Evolutionary conservation across 2,888 invertebrate genomes (phyloP), one percentile per base, ranked within the genome.

Genomic region (Cryptus armator): DNA sequence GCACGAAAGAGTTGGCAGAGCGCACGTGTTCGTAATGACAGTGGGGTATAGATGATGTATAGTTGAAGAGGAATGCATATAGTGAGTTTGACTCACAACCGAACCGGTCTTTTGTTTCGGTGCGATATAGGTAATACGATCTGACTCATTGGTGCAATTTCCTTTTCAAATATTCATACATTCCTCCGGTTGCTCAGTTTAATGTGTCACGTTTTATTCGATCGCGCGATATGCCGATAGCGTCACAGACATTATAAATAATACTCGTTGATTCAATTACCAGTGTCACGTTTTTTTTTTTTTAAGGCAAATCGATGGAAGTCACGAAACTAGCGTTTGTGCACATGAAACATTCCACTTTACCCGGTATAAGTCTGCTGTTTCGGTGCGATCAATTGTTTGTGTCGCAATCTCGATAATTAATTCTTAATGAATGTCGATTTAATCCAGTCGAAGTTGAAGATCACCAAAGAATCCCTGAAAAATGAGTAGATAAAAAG

Each of bases 41-140:
- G 62, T 32, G 29, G 29, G 32, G 9, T 62, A 32, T n/a, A 32
- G 29, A 62, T 14, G 62, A 62, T 12, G 48, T n/a, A 62, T 6
- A 62, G 32, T 5, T 29, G 62, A 62, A 62, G 62, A n/a, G 62
- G 14, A 62, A 62, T 29, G 48, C n/a, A n/a, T 62, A 62, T 14
- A 43, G 71, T 19, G 37, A 53, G 10, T 71, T 37, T 71, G 71
- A 71, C 71, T 71, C 71, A 56, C 37, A 37, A 29, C 71, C 37
- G 19, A 53, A 43, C 56, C 37, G 29, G 53, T 37, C 71, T 71
- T 53, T 56, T 56, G 71, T 56, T 53, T 43, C 37, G 6, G n/a
- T 19, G 7, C 16, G 1, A 16, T 16, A 53, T 16, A 14, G 37
- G 9, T 32, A 53, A 37, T n/a, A 19, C 12, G 3, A 0, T 19